Evolutionary conservation across 1,140 invertebrate species (phyloP).

Genomic region (Megalonaias nervosa): DNA sequence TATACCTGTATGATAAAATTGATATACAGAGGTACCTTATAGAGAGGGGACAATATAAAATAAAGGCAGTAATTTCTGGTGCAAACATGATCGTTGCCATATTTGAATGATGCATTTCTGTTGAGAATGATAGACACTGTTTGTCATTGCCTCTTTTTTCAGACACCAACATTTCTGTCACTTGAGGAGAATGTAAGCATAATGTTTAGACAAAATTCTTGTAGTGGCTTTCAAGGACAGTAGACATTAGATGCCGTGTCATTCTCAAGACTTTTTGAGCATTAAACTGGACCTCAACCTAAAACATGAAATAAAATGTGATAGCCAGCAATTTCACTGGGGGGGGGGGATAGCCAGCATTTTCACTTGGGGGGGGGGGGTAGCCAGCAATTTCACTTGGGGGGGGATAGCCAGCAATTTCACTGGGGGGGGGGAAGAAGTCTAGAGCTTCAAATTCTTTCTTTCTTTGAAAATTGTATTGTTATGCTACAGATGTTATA

Average conservation of each 20-base stretch:
- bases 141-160: conserved; percentile 1
- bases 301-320: not conserved
- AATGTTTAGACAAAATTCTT: not conserved
- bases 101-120: not conserved
- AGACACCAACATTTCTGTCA: conserved; percentile 17
- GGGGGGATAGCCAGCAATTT: not conserved
- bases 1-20: too few species aligned
- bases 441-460: not conserved
- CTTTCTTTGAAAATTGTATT: too few species aligned
- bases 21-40: too few species aligned
- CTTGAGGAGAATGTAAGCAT: conserved; percentile 50
- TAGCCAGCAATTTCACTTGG: too few species aligned
- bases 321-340: not conserved
- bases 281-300: not conserved
- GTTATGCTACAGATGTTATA: too few species aligned
- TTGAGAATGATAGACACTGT: not conserved
- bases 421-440: not conserved
- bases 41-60: too few species aligned
- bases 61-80: too few species aligned
- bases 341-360: too few species aligned
- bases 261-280: too few species aligned
- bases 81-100: too few species aligned
- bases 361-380: too few species aligned
- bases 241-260: not conserved
- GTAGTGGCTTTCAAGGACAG: not conserved